These are phyloP conservation scores for Leptinotarsa lineolata DNA, from an alignment of 1,140 invertebrate genomes.

Conservation along the genomic window DNA sequence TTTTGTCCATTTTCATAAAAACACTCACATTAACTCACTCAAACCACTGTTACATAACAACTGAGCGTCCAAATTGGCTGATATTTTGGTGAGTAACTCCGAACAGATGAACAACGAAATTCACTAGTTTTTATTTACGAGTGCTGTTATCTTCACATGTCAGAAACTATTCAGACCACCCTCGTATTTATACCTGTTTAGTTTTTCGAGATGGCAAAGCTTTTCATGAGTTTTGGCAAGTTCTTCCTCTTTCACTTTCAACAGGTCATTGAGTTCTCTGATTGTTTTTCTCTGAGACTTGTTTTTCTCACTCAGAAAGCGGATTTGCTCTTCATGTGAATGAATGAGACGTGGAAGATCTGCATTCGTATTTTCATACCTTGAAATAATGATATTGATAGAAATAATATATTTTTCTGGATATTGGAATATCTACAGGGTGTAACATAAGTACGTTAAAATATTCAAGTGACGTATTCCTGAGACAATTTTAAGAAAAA, in stretches of 20 bases:
- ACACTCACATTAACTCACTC: no score
- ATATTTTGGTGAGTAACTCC: no score
- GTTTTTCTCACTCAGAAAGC: slow-evolving; percentile 70
- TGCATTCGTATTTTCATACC: slow-evolving; percentile 75
- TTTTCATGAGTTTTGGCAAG: slow-evolving; percentile 67
- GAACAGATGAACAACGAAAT: no score
- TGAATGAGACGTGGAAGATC: slow-evolving; percentile 72
- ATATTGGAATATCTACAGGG: slow-evolving; percentile 14
- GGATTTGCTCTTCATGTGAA: slow-evolving; percentile 76
- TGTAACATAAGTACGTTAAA: no score
- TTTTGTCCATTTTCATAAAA: no score
- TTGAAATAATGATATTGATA: slow-evolving; percentile 45
- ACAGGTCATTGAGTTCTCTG: slow-evolving; percentile 63
- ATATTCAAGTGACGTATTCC: no score
- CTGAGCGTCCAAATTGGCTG: no score
- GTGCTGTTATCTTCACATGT: no score
- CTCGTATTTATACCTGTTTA: slow-evolving; percentile 67
- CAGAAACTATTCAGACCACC: no score
- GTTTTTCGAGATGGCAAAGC: slow-evolving; percentile 65
- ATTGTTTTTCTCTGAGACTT: slow-evolving; percentile 68
- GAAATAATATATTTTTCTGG: not conserved
- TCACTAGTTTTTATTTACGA: no score
- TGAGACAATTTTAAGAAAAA: no score
- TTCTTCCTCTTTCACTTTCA: slow-evolving; percentile 71
- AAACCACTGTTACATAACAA: no score